Conservation (phyloP, 2,797 vertebrate genomes). For the Echeneis naucrates region DNA sequence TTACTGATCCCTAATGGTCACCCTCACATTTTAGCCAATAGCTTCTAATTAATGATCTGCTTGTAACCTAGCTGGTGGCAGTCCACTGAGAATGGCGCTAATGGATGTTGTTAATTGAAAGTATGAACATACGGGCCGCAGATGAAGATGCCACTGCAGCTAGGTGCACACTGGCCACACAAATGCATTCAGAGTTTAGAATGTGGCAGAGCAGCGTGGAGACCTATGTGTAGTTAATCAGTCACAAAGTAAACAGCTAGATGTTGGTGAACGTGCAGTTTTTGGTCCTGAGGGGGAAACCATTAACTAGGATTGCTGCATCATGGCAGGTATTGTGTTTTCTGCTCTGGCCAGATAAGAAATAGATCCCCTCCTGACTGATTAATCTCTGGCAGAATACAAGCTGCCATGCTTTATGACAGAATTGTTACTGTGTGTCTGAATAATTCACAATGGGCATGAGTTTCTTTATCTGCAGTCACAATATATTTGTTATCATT, state of each 20-base stretch:
- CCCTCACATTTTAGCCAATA: constrained; percentile 48
- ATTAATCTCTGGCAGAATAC: constrained; percentile 35
- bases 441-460: constrained; percentile 3
- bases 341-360: constrained; percentile 44
- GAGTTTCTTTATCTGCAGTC: constrained; percentile 19
- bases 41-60: constrained; percentile 62
- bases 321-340: constrained; percentile 27
- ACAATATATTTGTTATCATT: constrained; percentile 18
- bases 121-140: constrained; percentile 47
- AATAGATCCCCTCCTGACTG: constrained; percentile 38
- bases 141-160: constrained; percentile 29
- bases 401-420: constrained; percentile 29
- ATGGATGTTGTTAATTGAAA: constrained; percentile 75
- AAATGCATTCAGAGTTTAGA: neutral
- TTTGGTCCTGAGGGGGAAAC: constrained; percentile 30
- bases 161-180: constrained; percentile 5
- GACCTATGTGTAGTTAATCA: constrained; percentile 47
- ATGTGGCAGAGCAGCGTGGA: constrained; percentile 4
- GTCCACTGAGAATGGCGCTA: constrained; percentile 54
- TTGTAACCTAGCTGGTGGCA: constrained; percentile 59
- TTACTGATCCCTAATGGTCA: constrained; percentile 45
- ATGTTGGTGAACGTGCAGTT: constrained; percentile 41
- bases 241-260: constrained; percentile 48
- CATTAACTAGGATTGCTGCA: constrained; percentile 27
- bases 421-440: neutral